These are phyloP conservation scores for Mesorhabditis sp. DNA, from an alignment of 2,888 invertebrate genomes.

Conservation along the genomic window DNA sequence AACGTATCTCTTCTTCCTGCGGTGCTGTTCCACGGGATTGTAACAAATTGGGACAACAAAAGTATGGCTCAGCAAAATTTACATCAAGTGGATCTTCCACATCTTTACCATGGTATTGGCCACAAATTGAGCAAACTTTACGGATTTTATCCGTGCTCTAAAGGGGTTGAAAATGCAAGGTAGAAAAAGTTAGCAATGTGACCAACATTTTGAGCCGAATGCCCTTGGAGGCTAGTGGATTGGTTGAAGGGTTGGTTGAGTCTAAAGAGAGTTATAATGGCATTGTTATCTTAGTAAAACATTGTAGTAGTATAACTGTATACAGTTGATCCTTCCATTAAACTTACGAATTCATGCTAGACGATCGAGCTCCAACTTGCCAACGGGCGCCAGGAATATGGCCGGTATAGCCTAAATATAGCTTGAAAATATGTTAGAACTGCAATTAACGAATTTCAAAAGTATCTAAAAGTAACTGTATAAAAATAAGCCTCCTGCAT, in stretches of 20 bases:
- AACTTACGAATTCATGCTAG: slow-evolving; percentile 1
- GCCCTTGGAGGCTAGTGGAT: neutral
- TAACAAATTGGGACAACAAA: too few relatives aligned
- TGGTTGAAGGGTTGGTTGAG: neutral
- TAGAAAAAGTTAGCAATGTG: neutral
- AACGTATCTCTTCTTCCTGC: too few relatives aligned
- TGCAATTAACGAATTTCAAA: too few relatives aligned
- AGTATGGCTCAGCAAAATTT: too few relatives aligned
- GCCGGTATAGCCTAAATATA: slow-evolving; percentile 34
- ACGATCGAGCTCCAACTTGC: slow-evolving; percentile 32
- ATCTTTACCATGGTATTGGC: neutral
- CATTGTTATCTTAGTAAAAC: neutral
- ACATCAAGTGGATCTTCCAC: neutral
- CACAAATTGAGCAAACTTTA: slow-evolving; percentile 6
- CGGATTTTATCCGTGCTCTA: neutral
- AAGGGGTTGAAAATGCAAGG: neutral
- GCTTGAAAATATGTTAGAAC: too few relatives aligned
- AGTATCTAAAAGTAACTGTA: too few relatives aligned
- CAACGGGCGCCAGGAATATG: slow-evolving; percentile 42
- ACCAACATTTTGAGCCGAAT: neutral
- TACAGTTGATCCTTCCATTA: neutral
- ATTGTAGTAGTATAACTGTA: neutral
- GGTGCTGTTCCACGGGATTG: too few relatives aligned
- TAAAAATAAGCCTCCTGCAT: too few relatives aligned
- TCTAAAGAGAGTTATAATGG: neutral